Evolutionary conservation across 2,888 invertebrate genomes (phyloP), one percentile per base, ranked within the genome.

Genomic region (Amphipoea oculea): DNA sequence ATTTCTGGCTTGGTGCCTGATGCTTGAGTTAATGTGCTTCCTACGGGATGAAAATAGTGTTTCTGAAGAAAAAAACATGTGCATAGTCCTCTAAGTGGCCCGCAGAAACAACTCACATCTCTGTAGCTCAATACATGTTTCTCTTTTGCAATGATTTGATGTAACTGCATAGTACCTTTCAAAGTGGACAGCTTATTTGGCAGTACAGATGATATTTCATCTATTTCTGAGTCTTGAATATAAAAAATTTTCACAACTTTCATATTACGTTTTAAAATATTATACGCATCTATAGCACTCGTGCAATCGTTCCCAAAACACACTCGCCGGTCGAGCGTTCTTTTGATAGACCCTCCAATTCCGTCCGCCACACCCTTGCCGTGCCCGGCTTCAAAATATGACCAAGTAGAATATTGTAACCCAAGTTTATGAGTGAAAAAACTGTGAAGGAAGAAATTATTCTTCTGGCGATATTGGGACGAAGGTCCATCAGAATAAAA

Each of bases 291-390:
- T 40, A 70, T 54, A 70, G 88, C 86, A 85, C 84, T 82, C 42
- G 75, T 73, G n/a, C 86, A 82, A 83, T 90, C 86, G 14, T 70
- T 77, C 2, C 89, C 88, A 83, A 82, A 79, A 23, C 68, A 69
- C 36, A 89, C 88, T 78, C 78, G 62, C 36, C 67, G 77, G 68
- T 90, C 89, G 48, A 90, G 73, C 45, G 71, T 69, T 74, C 90
- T 79, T 84, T 90, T 91, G 40, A 87, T 77, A 42, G 85, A 36
- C 54, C 89, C 88, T 9, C 88, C 89, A 60, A 90, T 87, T 23
- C 89, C 89, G 71, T 89, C 88, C 14, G 40, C 40, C 40, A 40
- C 40, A 40, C 40, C 40, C 40, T 40, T 40, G 40, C 40, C 40
- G 40, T 40, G 40, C 40, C 40, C 40, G 2, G 40, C 40, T 40